These are phyloP conservation scores for Sinocyclocheilus maitianheensis DNA, from an alignment of 2,113 vertebrate genomes.

Conservation along the genomic window DNA sequence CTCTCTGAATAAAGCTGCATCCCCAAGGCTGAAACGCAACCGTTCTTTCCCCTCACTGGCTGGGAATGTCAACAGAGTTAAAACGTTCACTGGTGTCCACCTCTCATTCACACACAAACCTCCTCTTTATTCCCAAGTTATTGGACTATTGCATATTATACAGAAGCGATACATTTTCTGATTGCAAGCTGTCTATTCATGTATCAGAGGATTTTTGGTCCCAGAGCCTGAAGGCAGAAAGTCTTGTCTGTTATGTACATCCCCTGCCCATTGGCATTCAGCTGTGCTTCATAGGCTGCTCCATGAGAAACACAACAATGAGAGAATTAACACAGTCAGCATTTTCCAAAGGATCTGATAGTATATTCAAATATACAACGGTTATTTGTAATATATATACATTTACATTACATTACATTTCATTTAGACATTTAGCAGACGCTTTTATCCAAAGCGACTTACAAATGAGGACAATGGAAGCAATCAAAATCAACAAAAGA, in stretches of 20 bases:
- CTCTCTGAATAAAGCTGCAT: slow-evolving; percentile 43
- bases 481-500: no score
- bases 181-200: not conserved
- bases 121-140: not conserved
- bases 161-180: not conserved
- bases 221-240: slow-evolving; percentile 16
- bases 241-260: not conserved
- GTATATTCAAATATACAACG: no score
- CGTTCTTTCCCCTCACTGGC: slow-evolving; percentile 20
- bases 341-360: not conserved
- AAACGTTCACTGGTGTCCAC: slow-evolving; percentile 21
- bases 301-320: not conserved
- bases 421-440: no score
- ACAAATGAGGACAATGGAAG: no score
- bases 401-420: no score
- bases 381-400: no score
- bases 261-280: not conserved
- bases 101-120: not conserved
- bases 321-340: not conserved
- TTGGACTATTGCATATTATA: not conserved
- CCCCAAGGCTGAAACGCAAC: slow-evolving; percentile 26
- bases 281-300: not conserved
- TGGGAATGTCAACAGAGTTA: slow-evolving; percentile 52
- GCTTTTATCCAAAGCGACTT: no score
- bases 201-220: not conserved